Evolutionary conservation across 2,888 invertebrate genomes (phyloP).

Genomic region (Axea sp.): DNA sequence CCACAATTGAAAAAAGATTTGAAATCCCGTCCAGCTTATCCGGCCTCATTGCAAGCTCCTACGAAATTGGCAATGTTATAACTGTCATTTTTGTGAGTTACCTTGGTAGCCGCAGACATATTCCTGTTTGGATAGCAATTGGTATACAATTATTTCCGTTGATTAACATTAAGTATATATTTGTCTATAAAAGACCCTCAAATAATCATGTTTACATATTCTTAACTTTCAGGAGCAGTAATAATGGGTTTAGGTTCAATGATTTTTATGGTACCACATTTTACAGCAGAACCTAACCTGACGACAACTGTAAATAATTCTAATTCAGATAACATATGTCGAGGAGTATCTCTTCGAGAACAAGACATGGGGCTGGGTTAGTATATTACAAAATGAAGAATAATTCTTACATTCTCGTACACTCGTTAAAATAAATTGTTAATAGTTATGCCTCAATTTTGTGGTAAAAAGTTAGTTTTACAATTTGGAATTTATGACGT

Average conservation of each 20-base stretch:
- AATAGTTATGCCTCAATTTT: no score
- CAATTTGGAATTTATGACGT: no score
- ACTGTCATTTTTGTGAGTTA: slow-evolving; percentile 98
- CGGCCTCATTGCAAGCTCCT: slow-evolving; percentile 95
- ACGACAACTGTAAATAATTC: slow-evolving; percentile 85
- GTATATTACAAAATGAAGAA: not conserved
- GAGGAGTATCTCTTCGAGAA: slow-evolving; percentile 85
- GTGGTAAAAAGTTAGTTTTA: no score
- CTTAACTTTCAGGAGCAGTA: slow-evolving; percentile 91
- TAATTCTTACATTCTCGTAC: no score
- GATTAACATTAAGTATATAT: no score
- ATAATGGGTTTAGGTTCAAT: slow-evolving; percentile 96
- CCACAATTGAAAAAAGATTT: slow-evolving; percentile 96
- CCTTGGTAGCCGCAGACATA: slow-evolving; percentile 93
- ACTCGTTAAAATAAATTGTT: no score
- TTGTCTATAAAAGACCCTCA: no score
- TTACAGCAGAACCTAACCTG: slow-evolving; percentile 89
- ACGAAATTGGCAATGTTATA: slow-evolving; percentile 96
- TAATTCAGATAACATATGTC: slow-evolving; percentile 89
- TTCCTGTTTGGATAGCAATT: slow-evolving; percentile 96
- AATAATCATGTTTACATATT: no score
- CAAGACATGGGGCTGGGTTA: slow-evolving; percentile 86
- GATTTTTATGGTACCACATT: slow-evolving; percentile 95
- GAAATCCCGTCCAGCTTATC: slow-evolving; percentile 96
- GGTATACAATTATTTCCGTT: no score